Percentiles rank a stretch among this genome's conserved stretches.
Evolutionary conservation across 2,888 invertebrate species (phyloP).

Genomic region (Didymodactylos carnosus): DNA sequence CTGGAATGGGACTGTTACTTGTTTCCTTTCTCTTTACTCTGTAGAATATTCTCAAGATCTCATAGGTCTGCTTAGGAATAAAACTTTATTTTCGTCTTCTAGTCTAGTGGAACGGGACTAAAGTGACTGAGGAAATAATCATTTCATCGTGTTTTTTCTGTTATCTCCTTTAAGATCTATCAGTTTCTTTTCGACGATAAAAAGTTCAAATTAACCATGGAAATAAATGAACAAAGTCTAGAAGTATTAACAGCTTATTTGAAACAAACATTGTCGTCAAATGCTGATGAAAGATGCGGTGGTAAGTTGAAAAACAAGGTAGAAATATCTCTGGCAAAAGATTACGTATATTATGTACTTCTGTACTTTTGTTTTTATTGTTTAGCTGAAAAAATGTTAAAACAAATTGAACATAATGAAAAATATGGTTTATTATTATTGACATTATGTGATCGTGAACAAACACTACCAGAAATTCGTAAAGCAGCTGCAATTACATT

Average conservation of each 20-base stretch:
- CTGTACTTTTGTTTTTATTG: slow-evolving; percentile 17
- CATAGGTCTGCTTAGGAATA: too few relatives aligned
- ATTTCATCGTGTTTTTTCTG: too few relatives aligned
- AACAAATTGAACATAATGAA: slow-evolving; percentile 67
- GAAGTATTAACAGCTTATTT: slow-evolving; percentile 59
- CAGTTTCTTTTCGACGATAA: too few relatives aligned
- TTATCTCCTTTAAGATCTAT: too few relatives aligned
- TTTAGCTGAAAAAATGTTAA: slow-evolving; percentile 71
- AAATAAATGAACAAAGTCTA: slow-evolving; percentile 31
- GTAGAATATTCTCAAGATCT: too few relatives aligned
- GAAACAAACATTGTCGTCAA: slow-evolving; percentile 66
- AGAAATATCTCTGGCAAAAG: not conserved
- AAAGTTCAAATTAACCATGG: not conserved
- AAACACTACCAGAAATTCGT: slow-evolving; percentile 55
- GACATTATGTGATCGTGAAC: slow-evolving; percentile 55
- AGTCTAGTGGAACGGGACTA: too few relatives aligned
- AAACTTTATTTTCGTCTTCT: too few relatives aligned
- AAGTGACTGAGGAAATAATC: too few relatives aligned
- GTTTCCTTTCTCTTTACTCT: too few relatives aligned
- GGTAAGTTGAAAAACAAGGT: slow-evolving; percentile 38
- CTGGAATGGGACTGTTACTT: too few relatives aligned
- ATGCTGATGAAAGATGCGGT: slow-evolving; percentile 57
- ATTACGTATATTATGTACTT: slow-evolving; percentile 11
- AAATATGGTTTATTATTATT: slow-evolving; percentile 69
- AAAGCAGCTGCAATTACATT: slow-evolving; percentile 78